phyloP scores from a whole-genome alignment of 2,797 vertebrate genomes.

The Champsocephalus gunnari region DNA sequence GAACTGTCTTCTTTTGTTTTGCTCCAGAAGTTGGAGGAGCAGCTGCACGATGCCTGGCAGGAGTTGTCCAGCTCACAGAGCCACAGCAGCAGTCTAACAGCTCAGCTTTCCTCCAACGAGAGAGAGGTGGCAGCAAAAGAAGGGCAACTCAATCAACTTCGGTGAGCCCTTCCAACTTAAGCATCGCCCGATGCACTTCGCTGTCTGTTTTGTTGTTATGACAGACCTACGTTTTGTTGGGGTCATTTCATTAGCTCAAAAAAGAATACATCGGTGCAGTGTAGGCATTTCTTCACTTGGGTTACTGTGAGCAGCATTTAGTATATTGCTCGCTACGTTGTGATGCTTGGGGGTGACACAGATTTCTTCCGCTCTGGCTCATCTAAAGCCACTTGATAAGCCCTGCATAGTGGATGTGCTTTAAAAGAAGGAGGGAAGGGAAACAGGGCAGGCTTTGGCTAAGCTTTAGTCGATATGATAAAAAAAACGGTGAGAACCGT shows the following conservation, averaged over 20 bases:
- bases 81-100: slow-evolving; percentile 55
- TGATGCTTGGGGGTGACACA: slow-evolving; percentile 75
- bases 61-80: slow-evolving; percentile 69
- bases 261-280: slow-evolving; percentile 7
- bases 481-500: slow-evolving; percentile 84
- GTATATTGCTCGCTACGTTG: slow-evolving; percentile 50
- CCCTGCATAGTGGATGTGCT: slow-evolving; percentile 76
- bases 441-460: slow-evolving; percentile 80
- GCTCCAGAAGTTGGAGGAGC: slow-evolving; percentile 75
- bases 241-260: slow-evolving; percentile 17
- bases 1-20: slow-evolving; percentile 12
- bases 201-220: slow-evolving; percentile 2
- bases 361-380: slow-evolving; percentile 73
- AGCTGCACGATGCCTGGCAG: slow-evolving; percentile 62
- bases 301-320: slow-evolving; percentile 29
- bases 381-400: slow-evolving; percentile 82
- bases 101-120: slow-evolving; percentile 74
- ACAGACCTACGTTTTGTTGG: slow-evolving; percentile 13
- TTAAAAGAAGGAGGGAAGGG: slow-evolving; percentile 78
- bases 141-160: slow-evolving; percentile 68
- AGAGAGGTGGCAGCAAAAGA: slow-evolving; percentile 69
- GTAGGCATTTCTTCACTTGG: slow-evolving; percentile 16
- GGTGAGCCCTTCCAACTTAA: slow-evolving; percentile 63
- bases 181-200: background rate
- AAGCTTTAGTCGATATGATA: slow-evolving; percentile 86